These are phyloP conservation scores for Alethe diademata DNA, from an alignment of 2,113 vertebrate species.

Conservation along the genomic window DNA sequence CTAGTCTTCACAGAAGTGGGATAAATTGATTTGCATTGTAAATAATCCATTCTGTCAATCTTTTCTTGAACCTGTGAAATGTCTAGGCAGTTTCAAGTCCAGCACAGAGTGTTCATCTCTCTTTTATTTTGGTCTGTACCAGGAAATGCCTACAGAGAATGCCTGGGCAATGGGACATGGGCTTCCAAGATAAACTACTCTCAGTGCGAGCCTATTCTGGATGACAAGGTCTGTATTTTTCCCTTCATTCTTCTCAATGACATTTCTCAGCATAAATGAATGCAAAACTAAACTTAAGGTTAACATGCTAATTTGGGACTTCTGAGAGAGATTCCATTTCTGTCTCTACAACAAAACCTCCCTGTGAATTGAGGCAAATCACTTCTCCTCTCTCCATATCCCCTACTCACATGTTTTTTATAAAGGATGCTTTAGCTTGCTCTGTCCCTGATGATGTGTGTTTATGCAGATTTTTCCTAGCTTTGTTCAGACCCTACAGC, in stretches of 20 bases:
- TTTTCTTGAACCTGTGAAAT: not conserved
- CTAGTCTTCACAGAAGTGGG: not conserved
- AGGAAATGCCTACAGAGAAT: slow-evolving; percentile 95
- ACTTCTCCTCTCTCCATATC: not conserved
- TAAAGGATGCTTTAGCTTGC: not conserved
- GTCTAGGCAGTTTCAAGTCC: not conserved
- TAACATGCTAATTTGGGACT: not conserved
- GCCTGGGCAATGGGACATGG: slow-evolving; percentile 95
- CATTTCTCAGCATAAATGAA: not conserved
- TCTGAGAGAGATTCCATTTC: not conserved
- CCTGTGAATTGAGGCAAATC: not conserved
- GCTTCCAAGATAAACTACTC: slow-evolving; percentile 94
- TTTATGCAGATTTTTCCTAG: slow-evolving; percentile 33
- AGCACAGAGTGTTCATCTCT: not conserved
- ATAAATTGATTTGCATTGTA: not conserved
- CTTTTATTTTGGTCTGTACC: slow-evolving; percentile 27
- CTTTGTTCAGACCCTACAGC: slow-evolving; percentile 7
- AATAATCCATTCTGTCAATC: not conserved
- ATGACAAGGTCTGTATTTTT: slow-evolving; percentile 85
- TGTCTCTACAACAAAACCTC: not conserved
- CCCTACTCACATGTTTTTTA: not conserved
- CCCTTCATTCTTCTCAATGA: not conserved
- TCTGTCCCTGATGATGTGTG: not conserved
- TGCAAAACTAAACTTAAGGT: not conserved
- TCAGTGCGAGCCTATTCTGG: slow-evolving; percentile 92